Conservation (phyloP, 2,797 vertebrate genomes). For the Morelia viridis region DNA sequence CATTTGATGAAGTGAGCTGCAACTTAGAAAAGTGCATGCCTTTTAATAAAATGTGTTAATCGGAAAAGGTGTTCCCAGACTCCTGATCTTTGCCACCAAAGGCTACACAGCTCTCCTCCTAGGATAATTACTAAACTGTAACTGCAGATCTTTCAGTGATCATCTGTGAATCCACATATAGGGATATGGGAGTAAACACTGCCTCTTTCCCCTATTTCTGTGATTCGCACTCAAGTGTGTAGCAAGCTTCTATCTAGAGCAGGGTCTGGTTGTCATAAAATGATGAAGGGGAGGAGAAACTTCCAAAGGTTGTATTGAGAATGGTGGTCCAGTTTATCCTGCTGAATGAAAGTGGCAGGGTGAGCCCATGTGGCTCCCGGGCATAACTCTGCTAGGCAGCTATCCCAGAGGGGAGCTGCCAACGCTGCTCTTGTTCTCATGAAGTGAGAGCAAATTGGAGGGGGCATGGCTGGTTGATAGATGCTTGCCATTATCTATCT, state of each 20-base stretch:
- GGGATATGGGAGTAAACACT: background rate
- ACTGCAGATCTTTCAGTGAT: background rate
- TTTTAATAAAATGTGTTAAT: background rate
- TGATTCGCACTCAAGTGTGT: background rate
- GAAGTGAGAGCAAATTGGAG: background rate
- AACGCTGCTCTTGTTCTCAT: background rate
- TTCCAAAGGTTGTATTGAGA: background rate
- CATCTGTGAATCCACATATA: background rate
- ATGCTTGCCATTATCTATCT: background rate
- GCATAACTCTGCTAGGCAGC: background rate
- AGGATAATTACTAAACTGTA: background rate
- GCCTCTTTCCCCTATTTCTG: background rate
- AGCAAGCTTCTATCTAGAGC: background rate
- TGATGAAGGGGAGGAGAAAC: background rate
- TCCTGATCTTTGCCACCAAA: background rate
- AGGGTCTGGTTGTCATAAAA: background rate
- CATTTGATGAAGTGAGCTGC: background rate
- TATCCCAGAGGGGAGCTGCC: background rate
- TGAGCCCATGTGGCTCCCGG: background rate
- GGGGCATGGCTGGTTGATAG: background rate
- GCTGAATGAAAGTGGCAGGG: background rate
- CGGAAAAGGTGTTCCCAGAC: background rate
- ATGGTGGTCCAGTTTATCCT: background rate
- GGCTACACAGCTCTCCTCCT: background rate
- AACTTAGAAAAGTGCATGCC: background rate